Conservation (phyloP, 1,140 invertebrate genomes). For the Bombus confusus region DNA sequence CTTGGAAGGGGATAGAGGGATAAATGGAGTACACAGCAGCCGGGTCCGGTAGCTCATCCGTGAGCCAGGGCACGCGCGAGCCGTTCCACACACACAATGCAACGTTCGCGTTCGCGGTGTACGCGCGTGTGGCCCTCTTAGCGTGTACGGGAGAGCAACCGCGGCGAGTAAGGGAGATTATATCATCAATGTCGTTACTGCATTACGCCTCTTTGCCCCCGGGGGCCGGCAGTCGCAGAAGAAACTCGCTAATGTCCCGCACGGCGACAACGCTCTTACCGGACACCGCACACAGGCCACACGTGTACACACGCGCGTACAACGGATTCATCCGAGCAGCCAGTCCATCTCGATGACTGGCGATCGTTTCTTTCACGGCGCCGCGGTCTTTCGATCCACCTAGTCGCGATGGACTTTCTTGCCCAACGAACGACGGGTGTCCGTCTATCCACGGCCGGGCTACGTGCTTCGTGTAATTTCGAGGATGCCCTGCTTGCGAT, state of each 20-base stretch:
- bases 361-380: conserved; percentile 37
- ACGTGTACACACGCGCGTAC: background rate
- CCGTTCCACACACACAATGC: conserved; percentile 50
- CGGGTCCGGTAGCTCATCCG: conserved; percentile 67
- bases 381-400: conserved; percentile 24
- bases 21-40: conserved; percentile 58
- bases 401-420: conserved; percentile 37
- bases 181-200: conserved; percentile 79
- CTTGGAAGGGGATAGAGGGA: conserved; percentile 46
- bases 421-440: conserved; percentile 21
- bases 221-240: conserved; percentile 44
- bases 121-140: conserved; percentile 30
- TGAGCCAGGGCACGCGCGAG: conserved; percentile 68
- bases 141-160: conserved; percentile 39
- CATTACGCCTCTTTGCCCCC: conserved; percentile 73
- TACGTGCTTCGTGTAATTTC: conserved; percentile 28
- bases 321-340: no score
- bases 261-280: conserved; percentile 52
- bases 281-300: conserved; percentile 1
- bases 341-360: conserved; percentile 35
- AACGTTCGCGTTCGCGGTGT: conserved; percentile 22
- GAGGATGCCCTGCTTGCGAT: background rate
- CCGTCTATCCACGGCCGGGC: background rate
- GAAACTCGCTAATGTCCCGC: conserved; percentile 63
- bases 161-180: conserved; percentile 71